Evolutionary conservation across 2,888 invertebrate genomes (phyloP).

Genomic region (Yponomeuta evonymella): DNA sequence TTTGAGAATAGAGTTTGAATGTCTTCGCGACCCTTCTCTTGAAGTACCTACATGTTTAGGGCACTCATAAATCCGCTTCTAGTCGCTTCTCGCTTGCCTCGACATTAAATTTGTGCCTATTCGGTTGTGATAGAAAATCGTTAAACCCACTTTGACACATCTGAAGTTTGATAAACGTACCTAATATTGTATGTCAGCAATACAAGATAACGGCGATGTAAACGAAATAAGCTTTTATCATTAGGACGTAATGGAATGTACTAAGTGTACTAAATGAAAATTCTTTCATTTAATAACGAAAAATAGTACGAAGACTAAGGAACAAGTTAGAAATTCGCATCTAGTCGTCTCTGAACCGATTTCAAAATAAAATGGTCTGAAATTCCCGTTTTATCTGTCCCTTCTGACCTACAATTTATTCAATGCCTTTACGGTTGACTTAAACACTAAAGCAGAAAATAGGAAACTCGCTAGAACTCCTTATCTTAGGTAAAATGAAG

Average conservation of each 20-base stretch:
- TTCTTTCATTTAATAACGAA: too few relatives aligned
- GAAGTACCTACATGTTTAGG: neutral
- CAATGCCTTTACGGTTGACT: constrained; percentile 71
- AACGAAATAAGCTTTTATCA: too few relatives aligned
- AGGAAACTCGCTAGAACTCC: constrained; percentile 20
- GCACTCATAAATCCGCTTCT: neutral
- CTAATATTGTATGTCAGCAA: neutral
- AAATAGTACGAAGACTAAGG: neutral
- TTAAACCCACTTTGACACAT: neutral
- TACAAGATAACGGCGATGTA: neutral
- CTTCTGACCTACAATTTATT: constrained; percentile 74
- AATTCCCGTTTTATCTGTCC: constrained; percentile 68
- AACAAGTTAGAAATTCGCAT: neutral
- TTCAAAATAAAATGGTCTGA: constrained; percentile 52
- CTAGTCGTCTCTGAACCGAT: constrained; percentile 20
- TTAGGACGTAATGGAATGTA: too few relatives aligned
- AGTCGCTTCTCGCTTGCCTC: neutral
- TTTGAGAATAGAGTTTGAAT: constrained; percentile 68
- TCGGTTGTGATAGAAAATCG: neutral
- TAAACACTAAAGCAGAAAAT: constrained; percentile 70
- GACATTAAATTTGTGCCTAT: neutral
- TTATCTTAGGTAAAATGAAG: constrained; percentile 13
- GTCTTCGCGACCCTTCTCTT: constrained; percentile 50
- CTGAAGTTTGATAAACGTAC: neutral
- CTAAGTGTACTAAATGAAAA: too few relatives aligned